Evolutionary conservation across 2,888 invertebrate species (phyloP), one percentile per base, ranked within the genome.

Genomic region (Hermodice carunculata): DNA sequence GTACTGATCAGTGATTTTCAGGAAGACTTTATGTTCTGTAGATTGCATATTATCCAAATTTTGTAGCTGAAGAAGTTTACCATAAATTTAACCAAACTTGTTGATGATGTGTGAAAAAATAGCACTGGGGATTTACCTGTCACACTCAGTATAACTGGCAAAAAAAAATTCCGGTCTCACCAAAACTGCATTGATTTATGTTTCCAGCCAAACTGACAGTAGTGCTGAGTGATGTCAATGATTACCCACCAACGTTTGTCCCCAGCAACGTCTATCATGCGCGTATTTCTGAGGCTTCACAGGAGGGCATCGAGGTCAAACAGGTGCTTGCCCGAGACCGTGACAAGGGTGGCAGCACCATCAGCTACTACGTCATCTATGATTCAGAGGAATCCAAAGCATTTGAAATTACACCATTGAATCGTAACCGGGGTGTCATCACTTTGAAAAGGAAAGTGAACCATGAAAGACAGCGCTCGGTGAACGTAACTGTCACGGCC

Each of bases 191-290:
- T 32, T 14, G 5, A 26, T 24, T 57, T 43, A 43, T n/a, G 8
- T 17, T 56, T 51, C 34, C 60, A 69, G 69, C 63, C 32, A 44
- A 53, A 22, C 42, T 70, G 17, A 52, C 51, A 4, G 40, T 70
- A 24, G 29, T 57, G 4, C 49, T 70, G 48, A 29, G 34, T 17
- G 71, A 71, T 37, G 48, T 70, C 24, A 71, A 71, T 56, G 67
- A 71, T 63, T 64, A 70, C 54, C 60, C 61, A 14, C 71, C 71
- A 14, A 28, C 11, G 28, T 69, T 69, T 31, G 28, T 52, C 11
- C 65, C 69, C 17, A 42, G 29, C 14, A 14, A 26, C 34, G 32
- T 46, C 4, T 63, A 63, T 58, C 19, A 6, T 1, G 64, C 69
- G 14, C 40, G 54, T 1, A 52, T 71, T 17, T 61, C 66, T 4